Conservation (phyloP, 2,888 invertebrate genomes). For the Tribolium freemani region DNA sequence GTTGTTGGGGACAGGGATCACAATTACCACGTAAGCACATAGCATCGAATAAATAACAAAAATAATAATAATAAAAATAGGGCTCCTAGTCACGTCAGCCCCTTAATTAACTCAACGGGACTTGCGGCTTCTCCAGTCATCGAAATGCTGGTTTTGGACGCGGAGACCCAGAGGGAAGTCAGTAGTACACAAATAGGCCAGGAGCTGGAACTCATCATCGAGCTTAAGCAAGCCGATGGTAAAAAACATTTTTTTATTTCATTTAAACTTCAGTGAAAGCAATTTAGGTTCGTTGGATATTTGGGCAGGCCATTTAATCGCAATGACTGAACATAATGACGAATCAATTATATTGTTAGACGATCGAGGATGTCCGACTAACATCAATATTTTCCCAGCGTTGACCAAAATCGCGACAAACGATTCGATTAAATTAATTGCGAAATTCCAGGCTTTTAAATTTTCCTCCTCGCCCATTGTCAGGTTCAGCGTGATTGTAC, state of each 20-base stretch:
- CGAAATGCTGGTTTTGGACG: slow-evolving; percentile 74
- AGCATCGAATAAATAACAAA: slow-evolving; percentile 7
- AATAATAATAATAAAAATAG: slow-evolving; percentile 56
- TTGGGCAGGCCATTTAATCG: slow-evolving; percentile 83
- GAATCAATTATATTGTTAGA: slow-evolving; percentile 83
- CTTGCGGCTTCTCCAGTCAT: slow-evolving; percentile 69
- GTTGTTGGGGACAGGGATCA: slow-evolving; percentile 73
- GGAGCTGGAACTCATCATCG: slow-evolving; percentile 75
- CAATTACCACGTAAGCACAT: slow-evolving; percentile 70
- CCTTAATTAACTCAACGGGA: slow-evolving; percentile 66
- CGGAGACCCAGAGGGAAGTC: slow-evolving; percentile 71
- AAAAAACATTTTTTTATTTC: neutral
- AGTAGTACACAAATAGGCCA: slow-evolving; percentile 79
- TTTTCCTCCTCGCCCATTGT: slow-evolving; percentile 89
- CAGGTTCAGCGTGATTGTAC: slow-evolving; percentile 85
- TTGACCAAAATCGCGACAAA: slow-evolving; percentile 65
- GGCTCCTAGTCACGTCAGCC: slow-evolving; percentile 68
- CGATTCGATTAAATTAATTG: slow-evolving; percentile 68
- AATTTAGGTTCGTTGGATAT: slow-evolving; percentile 70
- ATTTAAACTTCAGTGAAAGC: neutral
- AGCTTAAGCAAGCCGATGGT: slow-evolving; percentile 62
- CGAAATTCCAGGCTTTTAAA: slow-evolving; percentile 87
- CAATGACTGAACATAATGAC: slow-evolving; percentile 81
- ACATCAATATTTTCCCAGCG: slow-evolving; percentile 71
- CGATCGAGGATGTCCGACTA: slow-evolving; percentile 85